phyloP scores from a whole-genome alignment of 2,888 invertebrate species.

The Habroteleia sp. region DNA sequence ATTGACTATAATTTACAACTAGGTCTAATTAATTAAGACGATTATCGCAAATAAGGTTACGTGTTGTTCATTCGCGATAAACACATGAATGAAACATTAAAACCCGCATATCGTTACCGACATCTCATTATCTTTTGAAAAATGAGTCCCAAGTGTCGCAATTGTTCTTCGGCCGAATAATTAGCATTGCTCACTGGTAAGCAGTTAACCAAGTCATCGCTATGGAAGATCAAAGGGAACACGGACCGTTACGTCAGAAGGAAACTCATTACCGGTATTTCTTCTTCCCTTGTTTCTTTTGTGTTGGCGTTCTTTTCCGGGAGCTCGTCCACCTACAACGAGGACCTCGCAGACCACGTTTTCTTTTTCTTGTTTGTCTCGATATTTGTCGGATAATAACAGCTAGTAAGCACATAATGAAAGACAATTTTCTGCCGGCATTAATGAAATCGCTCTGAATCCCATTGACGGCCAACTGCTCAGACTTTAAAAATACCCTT shows the following conservation, averaged over 20 bases:
- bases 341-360: conserved; percentile 40
- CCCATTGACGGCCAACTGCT: conserved; percentile 14
- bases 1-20: conserved; percentile 34
- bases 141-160: conserved; percentile 51
- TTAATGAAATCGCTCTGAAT: conserved; percentile 17
- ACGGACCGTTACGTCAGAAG: conserved; percentile 51
- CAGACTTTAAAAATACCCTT: no score
- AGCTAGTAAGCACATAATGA: conserved; percentile 66
- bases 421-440: conserved; percentile 64
- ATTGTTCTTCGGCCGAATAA: conserved; percentile 54
- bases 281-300: conserved; percentile 53
- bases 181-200: conserved; percentile 49
- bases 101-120: conserved; percentile 40
- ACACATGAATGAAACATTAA: conserved; percentile 47
- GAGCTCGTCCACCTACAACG: conserved; percentile 44
- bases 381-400: conserved; percentile 66
- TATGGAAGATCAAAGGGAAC: conserved; percentile 49
- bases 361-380: conserved; percentile 32
- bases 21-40: conserved; percentile 47
- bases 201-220: conserved; percentile 58
- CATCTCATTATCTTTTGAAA: conserved; percentile 55
- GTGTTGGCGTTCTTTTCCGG: conserved; percentile 64
- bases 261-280: conserved; percentile 56
- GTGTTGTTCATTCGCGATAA: conserved; percentile 47
- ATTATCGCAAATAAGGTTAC: conserved; percentile 48